Base-by-base conservation (phyloP, 1,140 invertebrate genomes). In the Alviniconcha marisindica region DNA sequence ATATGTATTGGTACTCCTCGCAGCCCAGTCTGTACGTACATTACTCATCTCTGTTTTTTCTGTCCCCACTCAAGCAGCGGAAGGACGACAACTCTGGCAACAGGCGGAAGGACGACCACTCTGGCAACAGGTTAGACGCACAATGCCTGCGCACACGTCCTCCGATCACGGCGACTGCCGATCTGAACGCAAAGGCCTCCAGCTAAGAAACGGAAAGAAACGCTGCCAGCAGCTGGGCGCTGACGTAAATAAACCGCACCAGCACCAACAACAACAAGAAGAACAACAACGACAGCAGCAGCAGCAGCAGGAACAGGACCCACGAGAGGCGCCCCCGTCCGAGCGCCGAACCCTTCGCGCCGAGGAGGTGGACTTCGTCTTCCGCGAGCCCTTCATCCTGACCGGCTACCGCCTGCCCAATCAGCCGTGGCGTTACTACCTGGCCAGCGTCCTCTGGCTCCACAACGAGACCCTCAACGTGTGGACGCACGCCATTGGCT, bases 401-500 rank as follows among this genome's bases (percentile, higher is more conserved):
- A 84, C 82, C 33, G 91, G 92, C 31, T 93, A 92, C 83, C 88
- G 92, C 38, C 85, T 84, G 33, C 81, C 86, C 0, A 69, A 90
- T 71, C 86, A 89, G 71, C 85, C 88, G 24, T 92, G 91, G 90
- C 77, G 74, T 7, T 92, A 92, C 79, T 93, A 92, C 83, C 38
- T 92, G 0, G 71, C 78, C 38, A 92, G 91, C 69, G 81, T 92
- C 5, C 91, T 92, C 60, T 91, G 89, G 77, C 86, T 92, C 54
- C 92, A 93, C 87, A 93, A 93, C 83, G 92, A 93, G 83, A 89
- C 91, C 0, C 78, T 92, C 24, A 93, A 93, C 71, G 89, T 92
- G 31, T 93, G 92, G 92, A 91, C 89, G 18, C 92, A 93, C 84
- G 54, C 90, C 14, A 63, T 91, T 18, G 92, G 90, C 10, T 89